These are phyloP conservation scores for Montipora capricornis DNA, from an alignment of 64 coral and sea anemone genomes.

Conservation along the genomic window DNA sequence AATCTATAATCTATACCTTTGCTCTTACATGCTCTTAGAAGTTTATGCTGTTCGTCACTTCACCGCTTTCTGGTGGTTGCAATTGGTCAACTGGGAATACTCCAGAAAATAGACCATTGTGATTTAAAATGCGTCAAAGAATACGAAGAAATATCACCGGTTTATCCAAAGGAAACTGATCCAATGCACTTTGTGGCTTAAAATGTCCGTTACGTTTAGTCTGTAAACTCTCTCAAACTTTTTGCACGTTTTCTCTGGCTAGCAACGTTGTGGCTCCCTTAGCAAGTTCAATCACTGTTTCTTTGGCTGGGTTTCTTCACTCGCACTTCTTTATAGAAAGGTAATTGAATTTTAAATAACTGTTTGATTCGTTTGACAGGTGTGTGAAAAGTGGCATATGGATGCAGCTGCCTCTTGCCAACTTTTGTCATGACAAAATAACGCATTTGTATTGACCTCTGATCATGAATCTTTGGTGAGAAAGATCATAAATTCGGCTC, in stretches of 20 bases:
- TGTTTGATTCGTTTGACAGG: constrained; percentile 19
- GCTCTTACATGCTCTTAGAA: too few species aligned
- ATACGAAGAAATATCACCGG: not conserved
- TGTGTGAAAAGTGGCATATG: constrained; percentile 35
- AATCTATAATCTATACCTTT: too few species aligned
- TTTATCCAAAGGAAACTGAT: too few species aligned
- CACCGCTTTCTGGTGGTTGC: not conserved
- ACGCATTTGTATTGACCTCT: not conserved
- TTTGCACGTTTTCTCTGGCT: not conserved
- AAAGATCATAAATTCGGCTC: not conserved
- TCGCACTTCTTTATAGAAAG: not conserved
- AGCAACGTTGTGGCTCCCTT: not conserved
- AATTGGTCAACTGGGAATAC: not conserved
- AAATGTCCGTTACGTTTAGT: not conserved
- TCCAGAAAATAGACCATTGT: not conserved
- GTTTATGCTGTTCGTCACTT: too few species aligned
- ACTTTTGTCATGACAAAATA: not conserved
- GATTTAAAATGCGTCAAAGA: not conserved
- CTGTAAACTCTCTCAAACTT: not conserved
- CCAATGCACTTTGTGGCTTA: too few species aligned
- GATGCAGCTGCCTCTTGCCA: not conserved
- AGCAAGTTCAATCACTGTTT: not conserved
- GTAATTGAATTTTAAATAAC: constrained; percentile 59
- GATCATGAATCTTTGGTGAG: not conserved
- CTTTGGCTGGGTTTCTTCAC: not conserved